Evolutionary conservation across 2,888 invertebrate species (phyloP).

Genomic region (Rotaria macrura): DNA sequence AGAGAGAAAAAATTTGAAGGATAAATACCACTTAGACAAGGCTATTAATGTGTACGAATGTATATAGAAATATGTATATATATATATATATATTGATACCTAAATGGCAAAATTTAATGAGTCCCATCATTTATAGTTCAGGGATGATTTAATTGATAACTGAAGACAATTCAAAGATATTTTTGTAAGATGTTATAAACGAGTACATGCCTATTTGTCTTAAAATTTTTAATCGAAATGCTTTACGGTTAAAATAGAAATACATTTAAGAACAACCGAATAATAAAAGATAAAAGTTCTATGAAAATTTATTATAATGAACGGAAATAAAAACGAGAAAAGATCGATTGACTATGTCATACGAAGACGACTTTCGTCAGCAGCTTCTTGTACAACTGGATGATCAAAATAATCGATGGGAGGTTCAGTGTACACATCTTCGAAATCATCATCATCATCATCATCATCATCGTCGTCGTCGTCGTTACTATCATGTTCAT

Average conservation of each 20-base stretch:
- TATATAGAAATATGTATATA: too few species aligned
- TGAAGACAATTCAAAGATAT: too few species aligned
- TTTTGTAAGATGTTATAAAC: too few species aligned
- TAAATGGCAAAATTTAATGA: neutral
- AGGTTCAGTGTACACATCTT: constrained; percentile 27
- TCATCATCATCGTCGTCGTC: constrained; percentile 4
- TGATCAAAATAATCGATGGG: constrained; percentile 32
- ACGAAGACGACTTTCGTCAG: neutral
- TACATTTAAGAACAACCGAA: neutral
- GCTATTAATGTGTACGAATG: too few species aligned
- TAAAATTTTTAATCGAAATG: too few species aligned
- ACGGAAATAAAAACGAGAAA: neutral
- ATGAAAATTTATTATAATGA: neutral
- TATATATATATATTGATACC: neutral
- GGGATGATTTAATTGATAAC: neutral
- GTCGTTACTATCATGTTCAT: constrained; percentile 6
- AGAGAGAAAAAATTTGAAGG: neutral
- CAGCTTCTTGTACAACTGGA: constrained; percentile 29
- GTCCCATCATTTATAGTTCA: neutral
- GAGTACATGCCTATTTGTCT: too few species aligned
- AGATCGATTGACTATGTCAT: neutral
- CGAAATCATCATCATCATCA: neutral
- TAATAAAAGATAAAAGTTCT: neutral
- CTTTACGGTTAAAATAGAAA: neutral
- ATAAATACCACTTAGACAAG: neutral